A percentile compares a stretch with the other conserved stretches of the same genome.
phyloP scores from a whole-genome alignment of 1,140 invertebrate species.

The Marisa cornuarietis region DNA sequence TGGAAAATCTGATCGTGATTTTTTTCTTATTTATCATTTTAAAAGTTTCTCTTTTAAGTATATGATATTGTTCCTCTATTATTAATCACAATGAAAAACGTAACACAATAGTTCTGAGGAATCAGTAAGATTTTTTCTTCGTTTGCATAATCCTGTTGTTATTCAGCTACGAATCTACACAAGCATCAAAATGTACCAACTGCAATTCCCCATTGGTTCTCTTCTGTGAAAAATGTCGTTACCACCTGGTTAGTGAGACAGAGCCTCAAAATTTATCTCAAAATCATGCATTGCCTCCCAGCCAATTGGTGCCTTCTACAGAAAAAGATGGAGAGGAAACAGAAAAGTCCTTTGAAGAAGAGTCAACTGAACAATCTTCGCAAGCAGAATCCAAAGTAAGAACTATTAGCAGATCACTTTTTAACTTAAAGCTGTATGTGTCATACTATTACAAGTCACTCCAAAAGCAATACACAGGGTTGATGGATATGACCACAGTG shows the following conservation, averaged over 20 bases:
- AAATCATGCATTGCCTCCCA: neutral
- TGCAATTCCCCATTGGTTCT: conserved; percentile 11
- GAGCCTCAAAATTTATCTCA: neutral
- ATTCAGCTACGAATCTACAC: neutral
- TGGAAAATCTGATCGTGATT: too few relatives aligned
- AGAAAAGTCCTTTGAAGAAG: neutral
- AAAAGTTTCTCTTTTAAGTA: too few relatives aligned
- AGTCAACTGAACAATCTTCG: neutral
- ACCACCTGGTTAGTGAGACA: neutral
- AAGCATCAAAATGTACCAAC: neutral
- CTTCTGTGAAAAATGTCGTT: neutral
- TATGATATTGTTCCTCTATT: too few relatives aligned
- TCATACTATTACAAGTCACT: too few relatives aligned
- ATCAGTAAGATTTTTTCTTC: too few relatives aligned
- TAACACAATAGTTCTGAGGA: too few relatives aligned
- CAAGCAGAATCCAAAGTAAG: neutral
- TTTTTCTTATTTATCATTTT: too few relatives aligned
- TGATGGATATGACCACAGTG: too few relatives aligned
- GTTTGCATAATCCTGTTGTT: neutral
- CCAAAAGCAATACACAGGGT: too few relatives aligned
- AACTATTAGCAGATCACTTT: neutral
- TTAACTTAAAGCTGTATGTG: too few relatives aligned
- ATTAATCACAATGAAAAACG: too few relatives aligned
- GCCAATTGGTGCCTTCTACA: neutral
- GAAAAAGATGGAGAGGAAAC: neutral